phyloP scores from a whole-genome alignment of 1,140 invertebrate genomes.

The Lethrus apterus region DNA sequence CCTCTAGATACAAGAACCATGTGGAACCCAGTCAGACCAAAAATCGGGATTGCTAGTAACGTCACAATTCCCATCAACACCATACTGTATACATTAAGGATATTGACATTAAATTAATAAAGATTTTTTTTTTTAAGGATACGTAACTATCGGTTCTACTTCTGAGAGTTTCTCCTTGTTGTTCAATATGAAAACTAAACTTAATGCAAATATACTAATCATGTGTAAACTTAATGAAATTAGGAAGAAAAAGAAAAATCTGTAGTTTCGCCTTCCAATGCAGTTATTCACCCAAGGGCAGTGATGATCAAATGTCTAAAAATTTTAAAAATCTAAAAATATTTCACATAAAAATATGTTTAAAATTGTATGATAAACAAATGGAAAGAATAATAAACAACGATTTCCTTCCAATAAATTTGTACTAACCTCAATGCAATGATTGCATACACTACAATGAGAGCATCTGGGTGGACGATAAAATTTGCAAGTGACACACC shows the following conservation, averaged over 20 bases:
- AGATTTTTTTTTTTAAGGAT: slow-evolving; percentile 61
- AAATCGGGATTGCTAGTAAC: slow-evolving; percentile 90
- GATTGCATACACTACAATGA: slow-evolving; percentile 98
- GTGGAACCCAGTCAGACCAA: slow-evolving; percentile 96
- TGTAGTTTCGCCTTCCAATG: slow-evolving; percentile 96
- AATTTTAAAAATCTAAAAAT: slow-evolving; percentile 37
- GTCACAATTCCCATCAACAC: slow-evolving; percentile 86
- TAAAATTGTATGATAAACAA: neutral
- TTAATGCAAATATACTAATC: slow-evolving; percentile 91
- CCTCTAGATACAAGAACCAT: slow-evolving; percentile 93
- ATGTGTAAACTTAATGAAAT: slow-evolving; percentile 94
- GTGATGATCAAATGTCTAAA: slow-evolving; percentile 99
- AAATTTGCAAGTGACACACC: slow-evolving; percentile 99
- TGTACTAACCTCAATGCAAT: slow-evolving; percentile 87
- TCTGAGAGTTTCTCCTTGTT: slow-evolving; percentile 74
- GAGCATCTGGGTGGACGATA: slow-evolving; percentile 97
- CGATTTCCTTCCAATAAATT: slow-evolving; percentile 6
- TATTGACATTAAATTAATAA: slow-evolving; percentile 1
- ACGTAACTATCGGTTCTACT: slow-evolving; percentile 81
- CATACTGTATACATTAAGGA: slow-evolving; percentile 61
- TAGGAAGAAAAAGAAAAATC: slow-evolving; percentile 98
- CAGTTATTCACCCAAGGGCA: slow-evolving; percentile 99
- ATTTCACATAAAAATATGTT: neutral
- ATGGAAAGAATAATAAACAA: slow-evolving; percentile 1
- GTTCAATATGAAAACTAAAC: slow-evolving; percentile 84